These are phyloP conservation scores for Darevskia mixta DNA, from an alignment of 2,797 vertebrate genomes.

Conservation along the genomic window DNA sequence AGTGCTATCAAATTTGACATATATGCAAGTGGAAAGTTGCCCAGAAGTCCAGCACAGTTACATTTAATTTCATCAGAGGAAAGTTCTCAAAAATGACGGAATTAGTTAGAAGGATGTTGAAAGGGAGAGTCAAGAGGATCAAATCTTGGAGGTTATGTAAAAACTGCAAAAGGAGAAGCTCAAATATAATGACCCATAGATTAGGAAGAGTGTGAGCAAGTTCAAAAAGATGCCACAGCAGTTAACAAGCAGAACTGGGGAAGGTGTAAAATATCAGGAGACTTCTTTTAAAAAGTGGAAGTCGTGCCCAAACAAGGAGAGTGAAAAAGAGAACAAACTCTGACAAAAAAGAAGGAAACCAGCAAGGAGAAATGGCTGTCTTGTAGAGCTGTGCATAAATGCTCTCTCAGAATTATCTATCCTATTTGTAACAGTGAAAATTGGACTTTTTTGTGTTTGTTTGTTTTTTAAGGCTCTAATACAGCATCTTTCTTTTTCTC, in stretches of 20 bases:
- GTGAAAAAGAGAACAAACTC: background rate
- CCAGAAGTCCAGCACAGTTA: background rate
- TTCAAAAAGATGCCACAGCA: background rate
- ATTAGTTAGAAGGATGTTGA: background rate
- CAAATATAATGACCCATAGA: background rate
- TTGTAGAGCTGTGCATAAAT: too few relatives aligned
- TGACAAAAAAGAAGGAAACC: background rate
- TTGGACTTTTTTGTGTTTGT: too few relatives aligned
- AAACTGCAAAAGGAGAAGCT: background rate
- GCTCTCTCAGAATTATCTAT: too few relatives aligned
- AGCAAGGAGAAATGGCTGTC: background rate
- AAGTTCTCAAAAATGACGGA: background rate
- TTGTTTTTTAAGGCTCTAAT: too few relatives aligned
- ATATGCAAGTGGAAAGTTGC: background rate
- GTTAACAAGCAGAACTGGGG: background rate
- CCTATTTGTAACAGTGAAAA: too few relatives aligned
- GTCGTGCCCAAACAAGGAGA: background rate
- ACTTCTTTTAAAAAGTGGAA: background rate
- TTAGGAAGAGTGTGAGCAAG: background rate
- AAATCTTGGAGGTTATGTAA: background rate
- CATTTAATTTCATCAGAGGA: background rate
- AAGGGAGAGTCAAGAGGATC: background rate
- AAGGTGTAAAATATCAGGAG: background rate
- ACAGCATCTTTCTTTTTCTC: too few relatives aligned
- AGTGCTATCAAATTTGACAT: background rate